phyloP scores from a whole-genome alignment of 2,113 vertebrate genomes.

The Colinus virginianus region DNA sequence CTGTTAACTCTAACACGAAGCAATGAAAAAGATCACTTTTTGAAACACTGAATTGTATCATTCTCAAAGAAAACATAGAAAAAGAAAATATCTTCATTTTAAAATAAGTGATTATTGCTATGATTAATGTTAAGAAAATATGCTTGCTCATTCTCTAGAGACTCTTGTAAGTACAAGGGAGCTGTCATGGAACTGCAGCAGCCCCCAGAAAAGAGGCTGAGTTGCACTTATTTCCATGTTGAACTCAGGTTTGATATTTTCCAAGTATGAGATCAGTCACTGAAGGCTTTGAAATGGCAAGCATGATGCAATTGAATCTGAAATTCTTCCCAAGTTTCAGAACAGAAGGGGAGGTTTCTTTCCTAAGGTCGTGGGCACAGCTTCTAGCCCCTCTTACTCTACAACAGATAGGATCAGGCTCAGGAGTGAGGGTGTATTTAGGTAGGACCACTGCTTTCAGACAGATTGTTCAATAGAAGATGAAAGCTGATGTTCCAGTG shows the following conservation, averaged over 20 bases:
- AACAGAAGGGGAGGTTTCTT: neutral
- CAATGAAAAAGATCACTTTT: neutral
- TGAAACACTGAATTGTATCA: neutral
- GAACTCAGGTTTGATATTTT: conserved; percentile 30
- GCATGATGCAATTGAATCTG: neutral
- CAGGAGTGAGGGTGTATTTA: neutral
- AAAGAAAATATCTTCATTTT: neutral
- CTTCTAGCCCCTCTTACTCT: neutral
- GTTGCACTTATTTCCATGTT: neutral
- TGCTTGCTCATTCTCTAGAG: neutral
- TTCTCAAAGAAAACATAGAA: neutral
- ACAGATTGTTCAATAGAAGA: neutral
- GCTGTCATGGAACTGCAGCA: neutral
- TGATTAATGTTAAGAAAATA: neutral
- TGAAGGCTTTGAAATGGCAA: conserved; percentile 52
- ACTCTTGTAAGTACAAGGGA: neutral
- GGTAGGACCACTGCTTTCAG: conserved; percentile 12
- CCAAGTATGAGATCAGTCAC: neutral
- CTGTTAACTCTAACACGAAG: neutral
- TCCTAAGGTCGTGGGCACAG: neutral
- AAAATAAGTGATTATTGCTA: neutral
- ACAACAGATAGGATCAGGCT: neutral
- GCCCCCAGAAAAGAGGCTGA: neutral
- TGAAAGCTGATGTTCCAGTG: neutral
- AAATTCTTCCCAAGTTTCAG: neutral